Conservation (phyloP, 2,888 invertebrate species). For the Ecliptopera silaceata region DNA sequence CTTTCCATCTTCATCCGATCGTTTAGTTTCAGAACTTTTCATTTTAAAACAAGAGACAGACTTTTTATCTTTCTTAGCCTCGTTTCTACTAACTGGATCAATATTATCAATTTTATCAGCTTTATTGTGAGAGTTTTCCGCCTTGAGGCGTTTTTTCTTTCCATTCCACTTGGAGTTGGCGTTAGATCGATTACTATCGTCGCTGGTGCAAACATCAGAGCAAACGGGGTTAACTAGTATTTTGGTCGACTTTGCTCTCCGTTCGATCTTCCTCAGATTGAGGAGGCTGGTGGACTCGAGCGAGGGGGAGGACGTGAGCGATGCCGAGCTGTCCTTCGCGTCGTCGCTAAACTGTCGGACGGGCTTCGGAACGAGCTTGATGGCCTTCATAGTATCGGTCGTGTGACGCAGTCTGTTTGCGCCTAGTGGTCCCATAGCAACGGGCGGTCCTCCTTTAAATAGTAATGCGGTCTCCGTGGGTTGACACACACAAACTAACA, state of each 20-base stretch:
- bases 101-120: constrained; percentile 59
- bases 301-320: constrained; percentile 63
- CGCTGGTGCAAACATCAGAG: constrained; percentile 70
- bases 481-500: constrained; percentile 88
- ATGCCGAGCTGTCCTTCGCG: constrained; percentile 59
- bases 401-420: constrained; percentile 69
- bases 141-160: constrained; percentile 75
- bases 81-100: constrained; percentile 65
- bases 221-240: constrained; percentile 77
- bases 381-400: constrained; percentile 63
- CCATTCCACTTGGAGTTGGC: constrained; percentile 70
- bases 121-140: constrained; percentile 52
- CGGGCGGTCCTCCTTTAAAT: constrained; percentile 78
- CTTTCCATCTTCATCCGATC: constrained; percentile 65
- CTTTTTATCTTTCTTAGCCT: constrained; percentile 70
- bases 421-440: constrained; percentile 81
- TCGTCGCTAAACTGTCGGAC: constrained; percentile 60
- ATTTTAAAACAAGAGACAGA: constrained; percentile 79
- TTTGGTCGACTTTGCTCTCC: constrained; percentile 76
- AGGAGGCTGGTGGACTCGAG: constrained; percentile 66
- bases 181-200: constrained; percentile 71
- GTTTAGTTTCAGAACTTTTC: constrained; percentile 72
- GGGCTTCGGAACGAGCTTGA: constrained; percentile 60
- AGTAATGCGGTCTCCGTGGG: constrained; percentile 83
- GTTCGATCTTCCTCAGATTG: constrained; percentile 74